phyloP scores from a whole-genome alignment of 2,888 invertebrate genomes.

The Thymelicus acteon region DNA sequence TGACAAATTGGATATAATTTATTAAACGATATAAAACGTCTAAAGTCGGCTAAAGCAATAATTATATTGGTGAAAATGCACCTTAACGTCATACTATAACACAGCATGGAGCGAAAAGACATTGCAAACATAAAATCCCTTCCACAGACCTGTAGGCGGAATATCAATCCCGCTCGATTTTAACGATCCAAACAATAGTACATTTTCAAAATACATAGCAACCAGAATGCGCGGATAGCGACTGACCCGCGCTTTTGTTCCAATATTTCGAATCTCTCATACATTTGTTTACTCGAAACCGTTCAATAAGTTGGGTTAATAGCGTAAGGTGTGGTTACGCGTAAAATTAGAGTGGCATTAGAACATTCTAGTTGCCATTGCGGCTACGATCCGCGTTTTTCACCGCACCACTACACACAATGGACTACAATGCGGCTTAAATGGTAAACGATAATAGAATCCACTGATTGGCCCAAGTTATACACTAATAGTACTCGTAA shows the following conservation, averaged over 20 bases:
- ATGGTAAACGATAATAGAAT: constrained; percentile 50
- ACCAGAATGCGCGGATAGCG: constrained; percentile 12
- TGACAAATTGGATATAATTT: too few species aligned
- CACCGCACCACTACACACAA: constrained; percentile 46
- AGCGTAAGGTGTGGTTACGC: constrained; percentile 31
- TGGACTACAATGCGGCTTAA: constrained; percentile 49
- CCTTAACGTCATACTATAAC: neutral
- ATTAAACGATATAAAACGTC: too few species aligned
- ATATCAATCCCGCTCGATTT: constrained; percentile 31
- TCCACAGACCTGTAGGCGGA: constrained; percentile 25
- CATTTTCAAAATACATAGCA: constrained; percentile 36
- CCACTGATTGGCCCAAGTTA: constrained; percentile 42
- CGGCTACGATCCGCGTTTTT: constrained; percentile 41
- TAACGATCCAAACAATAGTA: constrained; percentile 34
- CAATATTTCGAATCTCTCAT: constrained; percentile 35
- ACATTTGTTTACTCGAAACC: constrained; percentile 31
- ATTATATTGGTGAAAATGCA: neutral
- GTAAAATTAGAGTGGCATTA: constrained; percentile 37
- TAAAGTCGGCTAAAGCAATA: too few species aligned
- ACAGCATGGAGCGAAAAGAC: constrained; percentile 11
- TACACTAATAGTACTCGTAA: constrained; percentile 7
- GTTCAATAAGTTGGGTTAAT: constrained; percentile 33
- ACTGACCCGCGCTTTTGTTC: constrained; percentile 30
- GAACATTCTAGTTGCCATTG: constrained; percentile 37
- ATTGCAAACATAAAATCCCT: constrained; percentile 23